phyloP scores from a whole-genome alignment of 2,888 invertebrate species.

The Linnaemya vulpina region DNA sequence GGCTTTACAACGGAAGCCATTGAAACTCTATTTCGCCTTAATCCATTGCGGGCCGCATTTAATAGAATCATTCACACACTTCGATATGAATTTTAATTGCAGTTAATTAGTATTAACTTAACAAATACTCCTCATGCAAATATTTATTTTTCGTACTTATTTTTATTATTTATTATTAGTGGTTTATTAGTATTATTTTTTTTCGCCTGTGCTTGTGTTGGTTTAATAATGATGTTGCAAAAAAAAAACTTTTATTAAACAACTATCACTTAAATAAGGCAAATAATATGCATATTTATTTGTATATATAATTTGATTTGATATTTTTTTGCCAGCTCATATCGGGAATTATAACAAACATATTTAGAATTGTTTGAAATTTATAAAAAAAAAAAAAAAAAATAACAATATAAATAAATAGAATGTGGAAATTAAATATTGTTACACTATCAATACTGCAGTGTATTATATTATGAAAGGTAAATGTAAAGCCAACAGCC shows the following conservation, averaged over 20 bases:
- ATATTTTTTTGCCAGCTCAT: not conserved
- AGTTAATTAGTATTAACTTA: slow-evolving; percentile 57
- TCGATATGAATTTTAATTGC: slow-evolving; percentile 60
- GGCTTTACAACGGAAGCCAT: not conserved
- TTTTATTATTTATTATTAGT: slow-evolving; percentile 32
- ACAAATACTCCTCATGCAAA: slow-evolving; percentile 15
- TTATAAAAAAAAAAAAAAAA: not conserved
- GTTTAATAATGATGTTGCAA: not conserved
- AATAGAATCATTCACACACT: not conserved
- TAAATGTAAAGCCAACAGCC: not conserved
- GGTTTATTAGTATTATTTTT: slow-evolving; percentile 4
- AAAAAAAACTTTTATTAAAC: slow-evolving; percentile 5
- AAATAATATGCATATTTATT: slow-evolving; percentile 3
- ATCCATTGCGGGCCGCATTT: not conserved
- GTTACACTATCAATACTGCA: not conserved
- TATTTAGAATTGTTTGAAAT: slow-evolving; percentile 18
- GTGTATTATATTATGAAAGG: not conserved
- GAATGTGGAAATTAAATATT: too few species aligned
- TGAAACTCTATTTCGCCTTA: not conserved
- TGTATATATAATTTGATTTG: slow-evolving; percentile 8
- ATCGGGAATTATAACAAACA: slow-evolving; percentile 23
- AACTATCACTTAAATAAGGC: not conserved
- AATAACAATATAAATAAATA: too few species aligned
- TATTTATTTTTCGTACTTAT: slow-evolving; percentile 20
- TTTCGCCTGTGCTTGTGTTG: slow-evolving; percentile 17